phyloP scores from a whole-genome alignment of 2,113 vertebrate species.

The Phoenicopterus ruber region DNA sequence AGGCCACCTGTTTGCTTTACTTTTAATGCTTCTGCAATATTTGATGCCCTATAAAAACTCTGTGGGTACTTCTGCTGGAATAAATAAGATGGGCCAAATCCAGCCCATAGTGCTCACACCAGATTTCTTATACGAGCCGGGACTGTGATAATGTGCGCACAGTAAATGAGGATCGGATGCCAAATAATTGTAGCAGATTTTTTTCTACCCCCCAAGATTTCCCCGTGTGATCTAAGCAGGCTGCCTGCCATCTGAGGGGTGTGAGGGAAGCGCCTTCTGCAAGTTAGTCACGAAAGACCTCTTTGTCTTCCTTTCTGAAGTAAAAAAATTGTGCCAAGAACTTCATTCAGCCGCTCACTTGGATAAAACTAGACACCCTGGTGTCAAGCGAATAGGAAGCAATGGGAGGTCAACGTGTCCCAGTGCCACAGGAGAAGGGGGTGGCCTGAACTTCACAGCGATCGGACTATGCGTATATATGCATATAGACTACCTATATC shows the following conservation, averaged over 20 bases:
- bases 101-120: background rate
- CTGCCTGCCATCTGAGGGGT: background rate
- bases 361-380: background rate
- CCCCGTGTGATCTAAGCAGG: background rate
- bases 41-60: constrained; percentile 1
- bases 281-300: background rate
- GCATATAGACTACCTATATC: background rate
- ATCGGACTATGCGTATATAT: background rate
- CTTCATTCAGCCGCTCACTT: background rate
- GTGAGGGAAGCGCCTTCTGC: background rate
- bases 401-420: background rate
- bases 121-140: background rate
- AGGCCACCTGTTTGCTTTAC: background rate
- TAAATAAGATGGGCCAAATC: background rate
- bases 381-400: constrained; percentile 5
- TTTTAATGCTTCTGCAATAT: background rate
- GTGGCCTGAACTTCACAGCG: background rate
- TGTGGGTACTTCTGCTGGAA: background rate
- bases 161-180: background rate
- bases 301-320: background rate
- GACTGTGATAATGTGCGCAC: background rate
- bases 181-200: background rate
- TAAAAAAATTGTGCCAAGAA: background rate
- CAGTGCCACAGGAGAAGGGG: background rate
- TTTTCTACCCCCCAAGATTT: background rate